phyloP scores from a whole-genome alignment of 1,140 invertebrate species.

The Macrobrachium rosenbergii region DNA sequence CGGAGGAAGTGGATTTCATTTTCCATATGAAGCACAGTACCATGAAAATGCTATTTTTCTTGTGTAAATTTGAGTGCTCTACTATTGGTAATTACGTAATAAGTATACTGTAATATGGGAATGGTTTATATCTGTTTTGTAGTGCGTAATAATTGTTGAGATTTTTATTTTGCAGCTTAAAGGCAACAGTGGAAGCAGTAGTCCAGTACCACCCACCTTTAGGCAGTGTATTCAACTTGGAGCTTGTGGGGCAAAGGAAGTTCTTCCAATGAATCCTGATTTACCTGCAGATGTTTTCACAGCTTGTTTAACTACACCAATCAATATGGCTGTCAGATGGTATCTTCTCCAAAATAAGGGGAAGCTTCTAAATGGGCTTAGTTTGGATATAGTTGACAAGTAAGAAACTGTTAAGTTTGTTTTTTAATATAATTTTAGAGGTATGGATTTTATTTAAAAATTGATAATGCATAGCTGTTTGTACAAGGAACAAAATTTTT shows the following conservation, averaged over 20 bases:
- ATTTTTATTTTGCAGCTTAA: neutral
- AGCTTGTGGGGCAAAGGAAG: slow-evolving; percentile 91
- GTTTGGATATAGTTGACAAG: slow-evolving; percentile 64
- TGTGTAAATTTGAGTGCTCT: too few species aligned
- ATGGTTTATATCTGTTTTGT: too few species aligned
- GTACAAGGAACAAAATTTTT: too few species aligned
- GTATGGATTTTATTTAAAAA: too few species aligned
- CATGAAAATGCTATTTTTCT: too few species aligned
- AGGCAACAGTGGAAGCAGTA: slow-evolving; percentile 28
- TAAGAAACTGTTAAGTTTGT: slow-evolving; percentile 25
- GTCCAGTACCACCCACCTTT: slow-evolving; percentile 46
- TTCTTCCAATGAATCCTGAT: slow-evolving; percentile 97
- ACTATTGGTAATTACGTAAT: too few species aligned
- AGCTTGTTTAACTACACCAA: slow-evolving; percentile 96
- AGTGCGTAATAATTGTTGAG: neutral
- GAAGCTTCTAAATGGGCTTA: slow-evolving; percentile 56
- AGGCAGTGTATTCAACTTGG: slow-evolving; percentile 91
- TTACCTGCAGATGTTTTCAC: slow-evolving; percentile 99
- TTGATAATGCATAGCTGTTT: neutral
- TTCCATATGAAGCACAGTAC: too few species aligned
- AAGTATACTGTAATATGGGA: too few species aligned
- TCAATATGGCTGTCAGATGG: slow-evolving; percentile 96
- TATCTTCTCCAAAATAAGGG: slow-evolving; percentile 69
- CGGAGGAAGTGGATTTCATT: too few species aligned
- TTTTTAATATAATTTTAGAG: neutral